These are phyloP conservation scores for Formica exsecta DNA, from an alignment of 1,140 invertebrate genomes.

Conservation along the genomic window DNA sequence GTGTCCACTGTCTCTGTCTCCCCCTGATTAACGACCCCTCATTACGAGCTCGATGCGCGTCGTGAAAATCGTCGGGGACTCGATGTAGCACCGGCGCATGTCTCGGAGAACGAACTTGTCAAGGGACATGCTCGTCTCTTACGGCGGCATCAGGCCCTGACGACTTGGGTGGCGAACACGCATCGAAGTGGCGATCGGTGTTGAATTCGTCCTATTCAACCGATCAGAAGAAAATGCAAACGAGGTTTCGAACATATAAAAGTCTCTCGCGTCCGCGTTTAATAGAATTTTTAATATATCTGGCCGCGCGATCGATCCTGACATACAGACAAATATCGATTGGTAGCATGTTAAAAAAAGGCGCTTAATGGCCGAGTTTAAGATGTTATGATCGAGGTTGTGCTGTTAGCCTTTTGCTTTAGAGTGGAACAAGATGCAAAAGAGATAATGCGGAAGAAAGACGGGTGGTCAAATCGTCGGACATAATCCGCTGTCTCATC, in stretches of 20 bases:
- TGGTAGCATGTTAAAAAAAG: conserved; percentile 23
- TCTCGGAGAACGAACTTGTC: conserved; percentile 57
- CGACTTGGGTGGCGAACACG: conserved; percentile 48
- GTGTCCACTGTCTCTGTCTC: conserved; percentile 15
- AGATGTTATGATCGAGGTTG: conserved; percentile 46
- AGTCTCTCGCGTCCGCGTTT: conserved; percentile 12
- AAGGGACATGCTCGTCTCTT: conserved; percentile 34
- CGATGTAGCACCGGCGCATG: conserved; percentile 27
- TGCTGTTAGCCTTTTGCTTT: conserved; percentile 49
- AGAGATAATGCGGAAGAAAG: conserved; percentile 52
- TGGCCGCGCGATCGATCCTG: conserved; percentile 5
- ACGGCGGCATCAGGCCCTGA: conserved; percentile 17
- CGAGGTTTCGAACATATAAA: not conserved
- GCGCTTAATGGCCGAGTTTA: conserved; percentile 47
- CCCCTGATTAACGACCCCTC: conserved; percentile 53
- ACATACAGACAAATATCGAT: conserved; percentile 39
- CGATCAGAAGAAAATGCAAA: not conserved
- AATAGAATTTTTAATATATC: conserved; percentile 48
- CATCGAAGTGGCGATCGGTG: conserved; percentile 1
- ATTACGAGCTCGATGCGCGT: conserved; percentile 51
- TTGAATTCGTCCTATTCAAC: conserved; percentile 34
- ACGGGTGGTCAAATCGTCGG: conserved; percentile 57
- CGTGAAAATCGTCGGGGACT: conserved; percentile 45
- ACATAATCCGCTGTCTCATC: conserved; percentile 60
- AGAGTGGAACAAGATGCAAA: conserved; percentile 58